Percentiles rank a stretch among this genome's conserved stretches.
These are phyloP conservation scores for Tetranychus truncatus DNA, from an alignment of 2,888 invertebrate genomes.

Conservation along the genomic window DNA sequence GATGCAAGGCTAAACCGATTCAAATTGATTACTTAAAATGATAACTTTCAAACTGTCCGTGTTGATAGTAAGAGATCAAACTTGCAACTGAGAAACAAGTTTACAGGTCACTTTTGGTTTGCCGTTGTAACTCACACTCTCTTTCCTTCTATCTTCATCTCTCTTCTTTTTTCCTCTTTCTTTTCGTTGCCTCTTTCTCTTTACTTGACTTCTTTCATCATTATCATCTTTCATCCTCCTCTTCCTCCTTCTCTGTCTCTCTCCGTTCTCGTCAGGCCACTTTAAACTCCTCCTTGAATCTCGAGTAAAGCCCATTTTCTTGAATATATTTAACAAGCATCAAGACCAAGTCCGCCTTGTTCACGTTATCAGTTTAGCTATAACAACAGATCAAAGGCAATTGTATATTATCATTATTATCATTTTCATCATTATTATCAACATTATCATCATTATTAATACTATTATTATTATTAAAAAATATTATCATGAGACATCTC, in stretches of 20 bases:
- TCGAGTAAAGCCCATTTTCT: not conserved
- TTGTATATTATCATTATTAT: too few relatives aligned
- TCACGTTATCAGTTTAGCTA: too few relatives aligned
- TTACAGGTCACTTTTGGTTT: not conserved
- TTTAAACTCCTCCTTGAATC: not conserved
- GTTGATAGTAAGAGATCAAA: not conserved
- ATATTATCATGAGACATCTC: not conserved
- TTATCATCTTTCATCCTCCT: not conserved
- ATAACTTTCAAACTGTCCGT: not conserved
- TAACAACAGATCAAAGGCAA: too few relatives aligned
- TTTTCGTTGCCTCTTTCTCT: not conserved
- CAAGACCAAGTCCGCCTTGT: not conserved
- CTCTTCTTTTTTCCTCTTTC: not conserved
- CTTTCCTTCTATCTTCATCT: not conserved
- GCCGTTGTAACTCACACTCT: constrained; percentile 1
- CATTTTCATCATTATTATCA: too few relatives aligned
- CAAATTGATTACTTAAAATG: not conserved
- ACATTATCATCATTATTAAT: not conserved
- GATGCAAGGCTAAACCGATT: too few relatives aligned
- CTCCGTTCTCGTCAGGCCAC: not conserved
- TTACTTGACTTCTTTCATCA: not conserved
- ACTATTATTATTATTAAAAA: not conserved
- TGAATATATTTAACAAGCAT: not conserved
- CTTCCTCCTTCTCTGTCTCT: not conserved
- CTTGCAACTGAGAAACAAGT: constrained; percentile 6